Evolutionary conservation across 2,888 invertebrate genomes (phyloP), one percentile per base, ranked within the genome.

Genomic region (Balanococcus diminutus): DNA sequence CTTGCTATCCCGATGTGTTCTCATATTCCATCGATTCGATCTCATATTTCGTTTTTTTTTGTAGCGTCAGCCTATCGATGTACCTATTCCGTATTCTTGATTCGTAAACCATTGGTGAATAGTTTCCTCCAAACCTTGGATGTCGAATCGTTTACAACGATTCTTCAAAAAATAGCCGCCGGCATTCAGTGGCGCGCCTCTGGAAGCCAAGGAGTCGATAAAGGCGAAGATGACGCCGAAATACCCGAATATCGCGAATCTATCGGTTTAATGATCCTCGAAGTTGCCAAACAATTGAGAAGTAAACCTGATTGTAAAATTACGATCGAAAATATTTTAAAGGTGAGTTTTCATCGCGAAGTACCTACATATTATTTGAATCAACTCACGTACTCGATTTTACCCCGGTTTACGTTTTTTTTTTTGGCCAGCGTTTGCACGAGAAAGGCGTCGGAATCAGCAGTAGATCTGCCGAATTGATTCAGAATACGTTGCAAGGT

Each of bases 111-210:
- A 0, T 89, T 95, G 11, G 90, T 93, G 0, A 89, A 89, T 85
- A 92, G 94, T 0, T 90, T 94, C 72, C 89, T 89, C n/a, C 91
- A 91, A 88, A 93, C 93, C 0, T 91, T 92, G 82, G 93, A 95
- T 89, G 90, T 93, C 2, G 89, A 92, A 39, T 92, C 93, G 0
- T 94, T 94, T 88, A 91, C 93, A 0, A 91, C 90, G 9, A 91
- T 95, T 87, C 89, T 95, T 6, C 92, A 92, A 31, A 90, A 91
- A 72, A 89, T 93, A 2, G 90, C 75, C 87, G 87, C 36, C 86
- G 88, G 82, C 87, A 46, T 87, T 79, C 67, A 83, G 0, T 83
- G 86, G n/a, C 25, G 61, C 2, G 25, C 84, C 6, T 51, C 81
- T 9, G 87, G 28, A 87, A 88, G 1, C 51, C 86, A 5, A 2